Evolutionary conservation across 1,140 invertebrate genomes (phyloP).

Genomic region (Babylonia areolata): DNA sequence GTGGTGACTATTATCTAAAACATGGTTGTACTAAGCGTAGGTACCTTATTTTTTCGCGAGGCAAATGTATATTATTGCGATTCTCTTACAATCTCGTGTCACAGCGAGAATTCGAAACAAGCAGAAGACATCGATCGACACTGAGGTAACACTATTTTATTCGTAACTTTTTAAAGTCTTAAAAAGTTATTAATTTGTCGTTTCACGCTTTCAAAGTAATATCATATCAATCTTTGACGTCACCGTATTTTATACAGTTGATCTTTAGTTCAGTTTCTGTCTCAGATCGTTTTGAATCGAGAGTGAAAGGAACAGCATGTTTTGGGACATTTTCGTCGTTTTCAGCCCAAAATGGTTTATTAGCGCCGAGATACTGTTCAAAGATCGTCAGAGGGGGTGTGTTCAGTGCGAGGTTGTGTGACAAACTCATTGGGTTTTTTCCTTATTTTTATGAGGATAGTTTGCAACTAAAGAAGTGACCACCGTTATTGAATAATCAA

Average conservation of each 20-base stretch:
- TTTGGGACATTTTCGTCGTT: conserved; percentile 56
- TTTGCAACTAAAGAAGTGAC: not conserved
- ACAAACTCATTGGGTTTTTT: no score
- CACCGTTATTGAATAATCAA: not conserved
- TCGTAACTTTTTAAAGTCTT: conserved; percentile 30
- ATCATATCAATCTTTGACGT: not conserved
- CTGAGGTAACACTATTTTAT: conserved; percentile 31
- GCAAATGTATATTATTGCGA: not conserved
- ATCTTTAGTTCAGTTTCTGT: not conserved
- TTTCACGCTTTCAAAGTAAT: not conserved
- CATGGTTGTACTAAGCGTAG: not conserved
- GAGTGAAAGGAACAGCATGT: conserved; percentile 41
- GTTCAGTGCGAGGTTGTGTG: not conserved
- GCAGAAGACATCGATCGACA: conserved; percentile 47
- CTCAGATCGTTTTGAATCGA: not conserved
- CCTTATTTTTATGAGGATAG: not conserved
- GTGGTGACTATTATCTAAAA: not conserved
- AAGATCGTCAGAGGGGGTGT: conserved; percentile 32
- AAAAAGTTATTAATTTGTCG: conserved; percentile 15
- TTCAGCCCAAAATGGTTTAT: conserved; percentile 57
- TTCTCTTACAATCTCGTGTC: conserved; percentile 31
- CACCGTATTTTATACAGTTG: not conserved
- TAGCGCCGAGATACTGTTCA: conserved; percentile 39
- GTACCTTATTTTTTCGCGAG: not conserved
- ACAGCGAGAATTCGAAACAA: conserved; percentile 31